Evolutionary conservation across 2,888 invertebrate genomes (phyloP), one percentile per base, ranked within the genome.

Genomic region (Platycheirus rosarum): DNA sequence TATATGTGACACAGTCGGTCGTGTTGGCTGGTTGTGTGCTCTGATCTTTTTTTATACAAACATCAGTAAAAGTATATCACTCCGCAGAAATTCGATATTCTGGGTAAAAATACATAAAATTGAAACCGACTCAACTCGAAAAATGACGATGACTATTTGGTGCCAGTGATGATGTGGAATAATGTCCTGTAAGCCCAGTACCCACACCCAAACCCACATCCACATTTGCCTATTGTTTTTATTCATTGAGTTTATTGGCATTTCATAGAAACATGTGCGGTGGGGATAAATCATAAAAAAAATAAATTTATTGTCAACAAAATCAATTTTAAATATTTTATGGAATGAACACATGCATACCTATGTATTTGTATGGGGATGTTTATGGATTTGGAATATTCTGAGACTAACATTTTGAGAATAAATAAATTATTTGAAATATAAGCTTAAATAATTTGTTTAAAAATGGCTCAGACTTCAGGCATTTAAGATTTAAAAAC

Each of bases 251-350:
- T 26, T 16, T 9, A 51, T 16, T 32, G 35, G 26, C 14, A 1
- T 7, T 18, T 7, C 11, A 11, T n/a, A 18, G 35, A 20, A 37
- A 23, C 20, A 55, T 37, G n/a, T 35, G n/a, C 1, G 23, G 57
- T 40, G 13, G 2, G 9, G 7, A 44, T 16, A 77, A 66, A 73
- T 60, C 57, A 42, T 71, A 51, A 71, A 49, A 78, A 66, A n/a
- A n/a, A n/a, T n/a, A n/a, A n/a, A n/a, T 74, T 74, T 74, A 66
- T 66, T 74, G 66, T 65, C 57, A 66, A 66, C 57, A 74, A 74
- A 66, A 74, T 66, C 65, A 74, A 66, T 66, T 74, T 73, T 48
- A 26, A 73, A 65, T 74, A 65, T 74, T 65, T 53, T 66, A 57
- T 65, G 6, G 2, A 23, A 23, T 23, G 6, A n/a, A n/a, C n/a